Conservation (phyloP, 1,140 invertebrate genomes). For the Hylaeus anthracinus region DNA sequence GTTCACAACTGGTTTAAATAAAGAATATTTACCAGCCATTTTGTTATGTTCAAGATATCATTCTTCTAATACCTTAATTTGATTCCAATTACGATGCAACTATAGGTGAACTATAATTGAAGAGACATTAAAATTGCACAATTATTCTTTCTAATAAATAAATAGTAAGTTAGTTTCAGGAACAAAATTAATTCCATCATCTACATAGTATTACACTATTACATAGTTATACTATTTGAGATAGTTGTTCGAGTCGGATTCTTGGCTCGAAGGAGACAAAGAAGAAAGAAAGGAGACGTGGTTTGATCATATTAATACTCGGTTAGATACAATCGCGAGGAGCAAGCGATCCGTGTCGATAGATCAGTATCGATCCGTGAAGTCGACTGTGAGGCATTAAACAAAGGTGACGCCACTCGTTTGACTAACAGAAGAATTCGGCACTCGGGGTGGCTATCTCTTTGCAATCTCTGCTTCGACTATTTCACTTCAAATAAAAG, state of each 20-base stretch:
- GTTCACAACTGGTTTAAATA: too few species aligned
- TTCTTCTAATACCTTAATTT: too few species aligned
- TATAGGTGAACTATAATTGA: too few species aligned
- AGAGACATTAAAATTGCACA: too few species aligned
- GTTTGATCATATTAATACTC: constrained; percentile 56
- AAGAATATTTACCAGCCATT: too few species aligned
- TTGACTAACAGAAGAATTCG: constrained; percentile 69
- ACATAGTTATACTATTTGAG: too few species aligned
- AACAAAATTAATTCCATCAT: too few species aligned
- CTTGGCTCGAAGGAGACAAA: not conserved
- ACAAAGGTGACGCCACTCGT: constrained; percentile 68
- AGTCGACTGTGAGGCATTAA: constrained; percentile 68
- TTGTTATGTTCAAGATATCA: too few species aligned
- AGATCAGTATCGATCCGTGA: constrained; percentile 68
- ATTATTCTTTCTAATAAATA: too few species aligned
- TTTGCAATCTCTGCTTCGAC: constrained; percentile 57
- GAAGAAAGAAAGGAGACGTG: constrained; percentile 13
- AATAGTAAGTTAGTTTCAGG: too few species aligned
- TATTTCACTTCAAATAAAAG: constrained; percentile 10
- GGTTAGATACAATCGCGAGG: constrained; percentile 49
- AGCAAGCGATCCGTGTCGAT: constrained; percentile 66
- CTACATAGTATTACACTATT: too few species aligned
- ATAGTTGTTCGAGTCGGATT: constrained; percentile 3
- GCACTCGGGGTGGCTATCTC: constrained; percentile 69
- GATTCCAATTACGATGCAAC: too few species aligned